Conservation (phyloP, 2,888 invertebrate genomes). For the Bhutanitis thaidina region DNA sequence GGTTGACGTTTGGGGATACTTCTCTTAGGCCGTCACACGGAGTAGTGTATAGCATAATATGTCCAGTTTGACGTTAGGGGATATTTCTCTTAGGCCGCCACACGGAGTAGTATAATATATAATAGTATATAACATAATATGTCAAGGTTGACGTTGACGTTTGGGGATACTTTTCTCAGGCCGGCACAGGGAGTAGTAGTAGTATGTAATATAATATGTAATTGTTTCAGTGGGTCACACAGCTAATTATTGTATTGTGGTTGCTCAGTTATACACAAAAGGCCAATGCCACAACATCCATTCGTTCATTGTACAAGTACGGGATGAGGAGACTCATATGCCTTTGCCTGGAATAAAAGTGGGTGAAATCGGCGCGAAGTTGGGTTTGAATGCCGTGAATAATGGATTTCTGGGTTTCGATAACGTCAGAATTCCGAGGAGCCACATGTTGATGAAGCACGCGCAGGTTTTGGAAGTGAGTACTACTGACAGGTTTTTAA, state of each 20-base stretch:
- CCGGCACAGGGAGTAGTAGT: no score
- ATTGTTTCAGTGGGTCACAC: conserved; percentile 91
- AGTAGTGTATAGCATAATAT: no score
- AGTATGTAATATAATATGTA: background rate
- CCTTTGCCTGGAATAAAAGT: conserved; percentile 93
- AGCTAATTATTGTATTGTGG: conserved; percentile 93
- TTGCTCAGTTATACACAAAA: conserved; percentile 92
- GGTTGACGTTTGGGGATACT: no score
- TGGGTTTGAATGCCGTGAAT: conserved; percentile 93
- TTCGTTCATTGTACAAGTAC: conserved; percentile 93
- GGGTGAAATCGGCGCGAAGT: conserved; percentile 96
- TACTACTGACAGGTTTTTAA: background rate
- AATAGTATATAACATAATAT: no score
- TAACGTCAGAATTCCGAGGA: conserved; percentile 91
- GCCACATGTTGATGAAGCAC: conserved; percentile 95
- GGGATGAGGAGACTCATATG: conserved; percentile 92
- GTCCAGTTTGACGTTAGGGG: no score
- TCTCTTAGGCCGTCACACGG: no score
- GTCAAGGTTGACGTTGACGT: no score
- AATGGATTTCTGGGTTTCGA: conserved; percentile 95
- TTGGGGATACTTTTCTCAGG: no score
- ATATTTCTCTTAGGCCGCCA: no score
- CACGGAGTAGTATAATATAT: no score
- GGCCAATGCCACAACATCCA: conserved; percentile 92
- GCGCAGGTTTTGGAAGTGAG: conserved; percentile 85